Evolutionary conservation across 2,113 vertebrate genomes (phyloP).

Genomic region (Ceyx melanurus): DNA sequence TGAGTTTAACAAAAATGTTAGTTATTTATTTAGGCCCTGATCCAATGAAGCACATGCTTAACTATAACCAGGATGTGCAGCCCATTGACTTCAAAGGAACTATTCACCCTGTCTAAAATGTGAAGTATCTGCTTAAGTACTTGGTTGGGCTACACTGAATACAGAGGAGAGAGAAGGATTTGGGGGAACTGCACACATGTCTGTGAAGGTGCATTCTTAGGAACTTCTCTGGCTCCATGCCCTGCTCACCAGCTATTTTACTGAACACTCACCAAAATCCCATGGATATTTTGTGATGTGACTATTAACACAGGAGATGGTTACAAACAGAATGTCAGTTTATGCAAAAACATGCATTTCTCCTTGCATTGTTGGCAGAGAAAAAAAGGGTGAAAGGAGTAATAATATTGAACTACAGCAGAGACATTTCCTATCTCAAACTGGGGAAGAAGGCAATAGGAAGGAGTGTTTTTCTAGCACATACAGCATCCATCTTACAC

Average conservation of each 20-base stretch:
- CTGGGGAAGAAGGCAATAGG: not conserved
- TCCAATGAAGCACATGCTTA: constrained; percentile 55
- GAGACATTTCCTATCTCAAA: not conserved
- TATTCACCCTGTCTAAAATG: constrained; percentile 38
- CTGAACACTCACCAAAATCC: not conserved
- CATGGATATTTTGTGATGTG: not conserved
- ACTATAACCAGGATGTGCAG: constrained; percentile 64
- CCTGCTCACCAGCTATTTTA: not conserved
- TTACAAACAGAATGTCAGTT: not conserved
- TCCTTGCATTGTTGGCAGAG: not conserved
- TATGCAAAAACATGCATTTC: not conserved
- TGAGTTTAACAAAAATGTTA: constrained; percentile 49
- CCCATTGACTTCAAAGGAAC: constrained; percentile 55
- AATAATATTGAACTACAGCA: not conserved
- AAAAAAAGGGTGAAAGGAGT: not conserved
- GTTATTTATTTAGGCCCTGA: constrained; percentile 53
- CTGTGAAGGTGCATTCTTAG: not conserved
- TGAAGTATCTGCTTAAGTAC: constrained; percentile 45
- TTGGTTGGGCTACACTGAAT: constrained; percentile 10
- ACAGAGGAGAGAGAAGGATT: not conserved
- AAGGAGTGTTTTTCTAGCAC: not conserved
- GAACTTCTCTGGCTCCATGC: not conserved
- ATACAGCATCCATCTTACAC: not conserved
- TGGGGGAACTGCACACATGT: not conserved
- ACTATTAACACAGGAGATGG: not conserved